Base-by-base conservation (phyloP, 2,888 invertebrate species). In the Pandemis corylana region DNA sequence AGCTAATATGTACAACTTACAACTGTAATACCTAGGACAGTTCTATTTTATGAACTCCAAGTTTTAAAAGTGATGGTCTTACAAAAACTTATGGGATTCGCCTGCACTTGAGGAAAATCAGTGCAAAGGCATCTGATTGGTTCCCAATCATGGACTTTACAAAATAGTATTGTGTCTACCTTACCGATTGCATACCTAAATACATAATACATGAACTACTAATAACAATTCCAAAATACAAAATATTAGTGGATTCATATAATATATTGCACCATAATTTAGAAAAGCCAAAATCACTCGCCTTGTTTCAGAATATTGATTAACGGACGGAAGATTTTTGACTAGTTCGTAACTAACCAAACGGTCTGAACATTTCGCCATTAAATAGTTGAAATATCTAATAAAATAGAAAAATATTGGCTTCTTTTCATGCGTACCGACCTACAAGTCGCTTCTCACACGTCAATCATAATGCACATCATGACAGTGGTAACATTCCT, bases 341-440 rank as follows among this genome's bases (percentile, higher is more conserved):
- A 88, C 88, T 87, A 88, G 87, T 80, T 84, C 80, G 83, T 81
- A 84, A 83, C 80, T 84, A 86, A 81, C 81, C 69, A 74, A 74
- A 69, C 9, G 7, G 64, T 66, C 62, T 65, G 41, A 68, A n/a
- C 44, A 64, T 42, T 44, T 41, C 10, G 9, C 53, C 3, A 49
- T 64, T 36, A 36, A 12, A 53, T 10, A 28, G n/a, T 72, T 56
- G 9, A 44, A 20, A 20, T 51, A 51, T 20, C 44, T 64, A 64
- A 5, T 49, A 62, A 28, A 51, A 72, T 13, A n/a, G 5, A 12
- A 63, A 72, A 56, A 13, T 56, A 68, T 46, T 15, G 46, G 44
- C 53, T 63, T 15, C 56, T 61, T 49, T 15, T 20, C 10, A 64
- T 64, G 20, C 44, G 9, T 5, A 44, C n/a, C 51, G 10, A 44